Percentiles rank a stretch among this genome's conserved stretches.
phyloP scores from a whole-genome alignment of 2,888 invertebrate species.

The Nephrocerus scutellatus region DNA sequence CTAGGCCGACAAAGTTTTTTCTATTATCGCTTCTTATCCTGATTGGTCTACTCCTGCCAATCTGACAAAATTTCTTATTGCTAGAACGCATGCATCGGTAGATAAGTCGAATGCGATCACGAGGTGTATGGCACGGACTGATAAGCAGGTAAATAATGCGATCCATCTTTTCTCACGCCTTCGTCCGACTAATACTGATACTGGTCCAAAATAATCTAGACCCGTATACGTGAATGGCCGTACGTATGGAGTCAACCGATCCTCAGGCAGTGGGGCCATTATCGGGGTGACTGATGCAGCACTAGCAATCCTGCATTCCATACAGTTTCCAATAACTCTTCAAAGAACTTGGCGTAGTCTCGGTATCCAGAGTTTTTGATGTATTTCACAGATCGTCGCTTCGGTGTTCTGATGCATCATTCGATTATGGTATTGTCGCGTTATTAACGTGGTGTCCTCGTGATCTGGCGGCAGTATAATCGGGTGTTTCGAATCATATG shows the following conservation, averaged over 20 bases:
- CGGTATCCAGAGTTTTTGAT: conserved; percentile 6
- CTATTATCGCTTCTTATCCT: conserved; percentile 17
- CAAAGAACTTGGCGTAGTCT: conserved; percentile 12
- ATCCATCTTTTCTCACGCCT: conserved; percentile 14
- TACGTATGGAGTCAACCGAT: conserved; percentile 1
- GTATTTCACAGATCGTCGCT: conserved; percentile 6
- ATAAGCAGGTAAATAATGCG: conserved; percentile 13
- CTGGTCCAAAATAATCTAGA: conserved; percentile 15
- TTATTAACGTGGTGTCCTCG: not conserved
- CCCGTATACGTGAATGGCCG: conserved; percentile 19
- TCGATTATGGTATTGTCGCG: not conserved
- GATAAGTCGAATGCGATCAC: conserved; percentile 18
- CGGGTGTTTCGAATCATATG: conserved; percentile 2
- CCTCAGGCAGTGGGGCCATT: conserved; percentile 17
- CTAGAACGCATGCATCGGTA: conserved; percentile 20
- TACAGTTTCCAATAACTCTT: conserved; percentile 7
- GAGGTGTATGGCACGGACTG: conserved; percentile 14
- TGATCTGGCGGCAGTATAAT: conserved; percentile 10
- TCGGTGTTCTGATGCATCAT: conserved; percentile 2
- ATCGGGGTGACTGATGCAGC: conserved; percentile 15
- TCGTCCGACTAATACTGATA: conserved; percentile 10
- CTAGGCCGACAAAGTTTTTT: conserved; percentile 16
- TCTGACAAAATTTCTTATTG: conserved; percentile 22
- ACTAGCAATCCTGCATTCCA: conserved; percentile 9
- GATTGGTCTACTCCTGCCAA: conserved; percentile 13